These are phyloP conservation scores for Pangasius sanitwongsei DNA, from an alignment of 2,797 vertebrate species.

Conservation along the genomic window DNA sequence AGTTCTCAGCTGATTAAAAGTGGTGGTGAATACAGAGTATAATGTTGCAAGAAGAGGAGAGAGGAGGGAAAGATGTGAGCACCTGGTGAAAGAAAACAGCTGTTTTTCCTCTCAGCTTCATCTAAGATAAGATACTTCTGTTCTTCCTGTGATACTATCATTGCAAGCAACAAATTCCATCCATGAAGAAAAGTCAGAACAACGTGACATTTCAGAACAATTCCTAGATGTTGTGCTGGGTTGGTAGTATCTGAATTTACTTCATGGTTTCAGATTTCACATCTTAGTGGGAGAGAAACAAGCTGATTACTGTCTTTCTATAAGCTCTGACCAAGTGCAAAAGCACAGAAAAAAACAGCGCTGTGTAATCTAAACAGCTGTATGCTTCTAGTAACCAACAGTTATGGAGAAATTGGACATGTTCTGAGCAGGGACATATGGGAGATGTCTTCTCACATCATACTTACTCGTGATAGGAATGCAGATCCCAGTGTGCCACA, in stretches of 20 bases:
- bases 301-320: slow-evolving; percentile 41
- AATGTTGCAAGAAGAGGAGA: slow-evolving; percentile 49
- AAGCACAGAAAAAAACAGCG: slow-evolving; percentile 29
- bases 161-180: background rate
- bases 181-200: background rate
- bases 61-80: slow-evolving; percentile 22
- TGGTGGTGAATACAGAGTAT: slow-evolving; percentile 73
- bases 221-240: background rate
- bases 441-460: slow-evolving; percentile 43
- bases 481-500: slow-evolving; percentile 37
- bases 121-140: background rate
- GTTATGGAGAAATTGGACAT: slow-evolving; percentile 36
- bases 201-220: background rate
- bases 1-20: slow-evolving; percentile 77
- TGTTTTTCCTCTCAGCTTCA: background rate
- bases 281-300: slow-evolving; percentile 29
- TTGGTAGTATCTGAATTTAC: background rate
- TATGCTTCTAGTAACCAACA: slow-evolving; percentile 29
- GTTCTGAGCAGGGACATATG: slow-evolving; percentile 41
- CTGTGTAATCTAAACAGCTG: slow-evolving; percentile 34
- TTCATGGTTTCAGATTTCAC: background rate
- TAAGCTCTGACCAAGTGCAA: slow-evolving; percentile 15
- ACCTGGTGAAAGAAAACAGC: slow-evolving; percentile 26
- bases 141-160: background rate
- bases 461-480: slow-evolving; percentile 41